A percentile compares a stretch with the other conserved stretches of the same genome.
These are phyloP conservation scores for Antidorcas marsupialis DNA, from an alignment of 2,113 vertebrate species.

Conservation along the genomic window DNA sequence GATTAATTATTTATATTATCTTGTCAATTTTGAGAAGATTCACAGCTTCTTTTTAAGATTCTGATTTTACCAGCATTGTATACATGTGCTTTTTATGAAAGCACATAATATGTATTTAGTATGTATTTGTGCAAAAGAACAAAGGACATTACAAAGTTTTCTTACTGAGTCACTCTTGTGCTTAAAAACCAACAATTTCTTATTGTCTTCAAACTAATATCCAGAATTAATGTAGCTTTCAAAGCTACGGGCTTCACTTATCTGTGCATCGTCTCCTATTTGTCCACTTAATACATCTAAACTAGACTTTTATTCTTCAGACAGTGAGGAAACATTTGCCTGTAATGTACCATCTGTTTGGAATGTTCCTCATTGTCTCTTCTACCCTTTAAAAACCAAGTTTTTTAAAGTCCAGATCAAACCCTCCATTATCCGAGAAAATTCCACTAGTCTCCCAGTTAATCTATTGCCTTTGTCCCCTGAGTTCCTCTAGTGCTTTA, in stretches of 20 bases:
- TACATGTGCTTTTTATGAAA: neutral
- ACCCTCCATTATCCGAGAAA: neutral
- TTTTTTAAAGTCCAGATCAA: neutral
- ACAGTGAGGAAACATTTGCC: neutral
- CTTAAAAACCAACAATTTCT: neutral
- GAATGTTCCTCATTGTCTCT: neutral
- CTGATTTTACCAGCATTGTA: neutral
- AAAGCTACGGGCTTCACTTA: neutral
- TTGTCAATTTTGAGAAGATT: neutral
- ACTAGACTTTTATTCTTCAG: neutral
- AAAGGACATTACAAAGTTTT: neutral
- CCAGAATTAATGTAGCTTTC: neutral
- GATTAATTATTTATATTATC: neutral
- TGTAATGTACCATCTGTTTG: neutral
- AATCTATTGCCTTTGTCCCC: neutral
- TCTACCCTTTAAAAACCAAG: neutral
- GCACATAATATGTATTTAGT: neutral
- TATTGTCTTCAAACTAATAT: neutral
- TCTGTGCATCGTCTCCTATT: neutral
- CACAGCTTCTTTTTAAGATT: slow-evolving; percentile 29
- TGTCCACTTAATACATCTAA: neutral
- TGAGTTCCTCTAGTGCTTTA: neutral
- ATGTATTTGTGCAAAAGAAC: neutral
- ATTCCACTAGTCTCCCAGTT: neutral
- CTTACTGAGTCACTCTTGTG: neutral